Conservation (phyloP, 23 tunicate species). For the Diplosoma virens region DNA sequence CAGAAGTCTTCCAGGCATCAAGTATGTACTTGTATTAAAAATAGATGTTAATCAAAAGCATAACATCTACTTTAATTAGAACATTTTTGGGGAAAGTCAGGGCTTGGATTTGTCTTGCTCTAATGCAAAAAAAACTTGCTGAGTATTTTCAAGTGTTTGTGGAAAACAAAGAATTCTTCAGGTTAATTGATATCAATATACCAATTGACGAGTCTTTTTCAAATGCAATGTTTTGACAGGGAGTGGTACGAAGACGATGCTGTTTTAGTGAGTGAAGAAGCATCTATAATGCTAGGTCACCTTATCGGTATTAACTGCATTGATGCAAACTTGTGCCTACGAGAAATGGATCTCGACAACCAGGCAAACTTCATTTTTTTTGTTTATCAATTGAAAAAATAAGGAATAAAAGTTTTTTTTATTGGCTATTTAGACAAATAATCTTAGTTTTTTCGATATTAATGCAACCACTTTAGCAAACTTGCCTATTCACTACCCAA, state of each 20-base stretch:
- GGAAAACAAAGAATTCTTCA: conserved; percentile 54
- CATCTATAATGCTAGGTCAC: conserved; percentile 57
- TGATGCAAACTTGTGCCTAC: conserved; percentile 83
- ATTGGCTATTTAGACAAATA: too few species aligned
- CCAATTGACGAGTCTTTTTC: not conserved
- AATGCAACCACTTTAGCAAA: too few species aligned
- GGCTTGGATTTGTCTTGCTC: conserved; percentile 86
- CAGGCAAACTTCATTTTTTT: too few species aligned
- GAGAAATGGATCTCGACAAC: conserved; percentile 85
- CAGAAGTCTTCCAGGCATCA: conserved; percentile 63
- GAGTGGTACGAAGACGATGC: conserved; percentile 84
- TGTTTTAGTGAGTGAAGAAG: conserved; percentile 70
- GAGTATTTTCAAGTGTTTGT: conserved; percentile 70
- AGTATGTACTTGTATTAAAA: not conserved
- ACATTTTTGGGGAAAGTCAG: conserved; percentile 73
- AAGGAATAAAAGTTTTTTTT: too few species aligned
- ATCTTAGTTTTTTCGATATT: too few species aligned
- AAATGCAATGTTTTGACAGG: conserved; percentile 21
- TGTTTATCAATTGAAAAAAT: too few species aligned
- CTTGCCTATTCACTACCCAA: too few species aligned
- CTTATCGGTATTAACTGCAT: conserved; percentile 86
- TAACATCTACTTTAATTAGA: conserved; percentile 6
- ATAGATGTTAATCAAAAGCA: not conserved
- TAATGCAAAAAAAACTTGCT: conserved; percentile 90
- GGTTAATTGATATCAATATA: conserved; percentile 15